A percentile compares a stretch with the other conserved stretches of the same genome.
Conservation (phyloP, 2,797 vertebrate genomes). For the Pterois miles region DNA sequence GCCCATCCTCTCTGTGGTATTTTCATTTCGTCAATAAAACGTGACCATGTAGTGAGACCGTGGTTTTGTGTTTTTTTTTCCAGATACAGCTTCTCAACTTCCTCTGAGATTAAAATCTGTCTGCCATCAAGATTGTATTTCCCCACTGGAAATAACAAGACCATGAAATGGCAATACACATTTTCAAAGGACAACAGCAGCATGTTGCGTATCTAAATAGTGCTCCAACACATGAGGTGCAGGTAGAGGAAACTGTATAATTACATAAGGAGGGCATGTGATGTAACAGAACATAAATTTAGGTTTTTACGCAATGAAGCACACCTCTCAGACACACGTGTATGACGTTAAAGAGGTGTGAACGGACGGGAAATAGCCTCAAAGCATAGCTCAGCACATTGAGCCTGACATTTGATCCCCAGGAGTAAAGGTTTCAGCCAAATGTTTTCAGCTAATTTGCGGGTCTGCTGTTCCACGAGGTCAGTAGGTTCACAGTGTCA, state of each 20-base stretch:
- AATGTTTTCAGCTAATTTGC: slow-evolving; percentile 64
- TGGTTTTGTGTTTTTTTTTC: slow-evolving; percentile 45
- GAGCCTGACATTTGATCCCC: slow-evolving; percentile 50
- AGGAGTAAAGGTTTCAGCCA: slow-evolving; percentile 30
- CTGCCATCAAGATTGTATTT: background rate
- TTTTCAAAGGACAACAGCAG: background rate
- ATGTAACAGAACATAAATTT: slow-evolving; percentile 30
- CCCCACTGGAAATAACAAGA: slow-evolving; percentile 2
- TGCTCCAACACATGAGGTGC: background rate
- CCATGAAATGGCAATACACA: background rate
- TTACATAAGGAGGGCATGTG: slow-evolving; percentile 21
- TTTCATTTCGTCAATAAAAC: slow-evolving; percentile 65
- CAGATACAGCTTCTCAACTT: slow-evolving; percentile 39
- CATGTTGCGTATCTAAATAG: background rate
- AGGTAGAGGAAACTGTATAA: slow-evolving; percentile 4
- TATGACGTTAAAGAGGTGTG: slow-evolving; percentile 13
- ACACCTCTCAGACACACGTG: slow-evolving; percentile 4
- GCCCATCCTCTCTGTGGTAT: slow-evolving; percentile 58
- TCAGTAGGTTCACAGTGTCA: slow-evolving; percentile 69
- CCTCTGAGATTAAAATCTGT: slow-evolving; percentile 34
- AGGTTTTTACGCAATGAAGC: background rate
- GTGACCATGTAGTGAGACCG: slow-evolving; percentile 33
- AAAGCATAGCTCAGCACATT: slow-evolving; percentile 28
- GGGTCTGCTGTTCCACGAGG: slow-evolving; percentile 47
- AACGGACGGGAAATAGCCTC: slow-evolving; percentile 25